Percentiles rank a stretch among this genome's conserved stretches.
Evolutionary conservation across 2,113 vertebrate genomes (phyloP).

Genomic region (Perognathus longimembris): DNA sequence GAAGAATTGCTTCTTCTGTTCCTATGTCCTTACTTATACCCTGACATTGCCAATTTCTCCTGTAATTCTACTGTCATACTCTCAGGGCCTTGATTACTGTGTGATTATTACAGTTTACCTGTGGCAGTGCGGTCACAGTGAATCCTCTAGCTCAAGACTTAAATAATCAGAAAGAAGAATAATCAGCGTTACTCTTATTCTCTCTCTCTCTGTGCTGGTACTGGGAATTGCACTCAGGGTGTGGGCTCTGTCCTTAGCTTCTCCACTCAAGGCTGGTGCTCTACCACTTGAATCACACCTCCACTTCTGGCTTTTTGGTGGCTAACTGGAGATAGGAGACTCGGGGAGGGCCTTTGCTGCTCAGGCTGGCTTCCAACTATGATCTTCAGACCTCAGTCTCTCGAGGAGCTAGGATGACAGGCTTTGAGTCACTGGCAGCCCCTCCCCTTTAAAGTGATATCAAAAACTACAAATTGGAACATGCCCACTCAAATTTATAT

Average conservation of each 20-base stretch:
- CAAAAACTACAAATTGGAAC: slow-evolving; percentile 18
- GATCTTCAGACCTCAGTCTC: too few species aligned
- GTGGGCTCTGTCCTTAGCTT: too few species aligned
- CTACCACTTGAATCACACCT: too few species aligned
- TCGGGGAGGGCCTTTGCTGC: too few species aligned
- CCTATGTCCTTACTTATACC: not conserved
- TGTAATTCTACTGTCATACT: not conserved
- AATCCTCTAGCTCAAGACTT: not conserved
- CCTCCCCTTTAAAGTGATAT: not conserved
- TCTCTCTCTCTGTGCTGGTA: too few species aligned
- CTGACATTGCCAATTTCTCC: not conserved
- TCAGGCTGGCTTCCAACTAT: too few species aligned
- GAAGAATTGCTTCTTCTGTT: not conserved
- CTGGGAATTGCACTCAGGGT: too few species aligned
- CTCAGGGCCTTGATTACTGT: not conserved
- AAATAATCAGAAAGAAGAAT: not conserved
- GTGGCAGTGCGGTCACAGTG: not conserved
- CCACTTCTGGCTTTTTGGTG: too few species aligned
- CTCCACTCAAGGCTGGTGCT: too few species aligned
- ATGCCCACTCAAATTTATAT: not conserved
- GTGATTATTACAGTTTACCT: not conserved
- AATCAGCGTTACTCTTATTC: too few species aligned
- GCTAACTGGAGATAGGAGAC: too few species aligned
- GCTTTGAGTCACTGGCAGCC: not conserved
- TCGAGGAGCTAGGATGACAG: too few species aligned